Conservation (phyloP, 2,888 invertebrate species). For the Drosophila testacea region DNA sequence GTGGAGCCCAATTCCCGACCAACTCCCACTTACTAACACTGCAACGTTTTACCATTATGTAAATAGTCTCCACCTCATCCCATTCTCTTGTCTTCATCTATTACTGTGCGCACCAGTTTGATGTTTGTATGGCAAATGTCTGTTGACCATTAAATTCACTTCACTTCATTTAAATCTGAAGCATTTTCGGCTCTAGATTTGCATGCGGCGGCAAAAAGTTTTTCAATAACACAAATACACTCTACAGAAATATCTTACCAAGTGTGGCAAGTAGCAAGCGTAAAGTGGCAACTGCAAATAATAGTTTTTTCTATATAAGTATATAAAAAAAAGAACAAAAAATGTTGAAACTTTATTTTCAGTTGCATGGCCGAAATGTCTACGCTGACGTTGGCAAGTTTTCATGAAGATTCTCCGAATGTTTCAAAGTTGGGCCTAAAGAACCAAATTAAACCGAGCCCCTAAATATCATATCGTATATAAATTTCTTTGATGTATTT, state of each 20-base stretch:
- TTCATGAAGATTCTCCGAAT: constrained; percentile 14
- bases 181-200: constrained; percentile 65
- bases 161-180: constrained; percentile 82
- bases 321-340: constrained; percentile 23
- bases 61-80: constrained; percentile 40
- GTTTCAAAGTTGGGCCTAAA: constrained; percentile 7
- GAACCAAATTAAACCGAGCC: not conserved
- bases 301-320: constrained; percentile 57
- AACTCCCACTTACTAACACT: not conserved
- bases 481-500: constrained; percentile 67
- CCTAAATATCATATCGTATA: constrained; percentile 3
- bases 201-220: constrained; percentile 65
- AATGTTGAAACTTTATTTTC: constrained; percentile 29
- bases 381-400: constrained; percentile 67
- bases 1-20: constrained; percentile 9
- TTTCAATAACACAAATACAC: constrained; percentile 76
- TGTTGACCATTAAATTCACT: constrained; percentile 82
- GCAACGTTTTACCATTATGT: constrained; percentile 60
- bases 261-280: constrained; percentile 38
- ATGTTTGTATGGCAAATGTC: constrained; percentile 70
- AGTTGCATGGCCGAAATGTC: constrained; percentile 32
- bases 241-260: constrained; percentile 46
- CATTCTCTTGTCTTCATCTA: not conserved
- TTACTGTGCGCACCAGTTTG: constrained; percentile 46
- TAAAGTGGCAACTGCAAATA: constrained; percentile 78